Conservation (phyloP, 2,888 invertebrate species). For the Chrysolina oricalcia region DNA sequence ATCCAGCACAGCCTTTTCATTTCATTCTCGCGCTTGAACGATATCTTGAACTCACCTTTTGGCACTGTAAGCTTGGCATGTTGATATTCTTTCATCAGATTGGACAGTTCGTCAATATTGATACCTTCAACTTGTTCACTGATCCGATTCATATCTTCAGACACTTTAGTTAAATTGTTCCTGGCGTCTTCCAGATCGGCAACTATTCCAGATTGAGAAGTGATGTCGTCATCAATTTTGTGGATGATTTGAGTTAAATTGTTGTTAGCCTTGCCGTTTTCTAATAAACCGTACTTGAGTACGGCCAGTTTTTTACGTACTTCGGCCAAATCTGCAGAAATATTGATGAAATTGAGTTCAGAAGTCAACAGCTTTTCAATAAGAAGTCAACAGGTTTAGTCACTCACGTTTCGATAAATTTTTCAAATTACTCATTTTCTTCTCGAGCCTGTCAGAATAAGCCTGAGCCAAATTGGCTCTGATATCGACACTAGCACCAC, state of each 20-base stretch:
- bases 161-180: slow-evolving; percentile 55
- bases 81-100: slow-evolving; percentile 63
- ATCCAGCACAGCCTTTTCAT: too few relatives aligned
- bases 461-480: slow-evolving; percentile 42
- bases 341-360: background rate
- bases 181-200: slow-evolving; percentile 53
- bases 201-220: slow-evolving; percentile 51
- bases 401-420: slow-evolving; percentile 58
- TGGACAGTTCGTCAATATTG: slow-evolving; percentile 63
- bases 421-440: slow-evolving; percentile 66
- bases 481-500: slow-evolving; percentile 72
- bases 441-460: slow-evolving; percentile 75
- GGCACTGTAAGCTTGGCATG: slow-evolving; percentile 62
- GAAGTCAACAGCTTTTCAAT: background rate
- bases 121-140: slow-evolving; percentile 64
- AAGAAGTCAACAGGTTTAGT: background rate
- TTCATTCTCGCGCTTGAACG: too few relatives aligned
- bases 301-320: slow-evolving; percentile 69
- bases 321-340: slow-evolving; percentile 58
- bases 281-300: slow-evolving; percentile 72
- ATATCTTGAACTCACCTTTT: slow-evolving; percentile 56
- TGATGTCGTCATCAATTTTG: slow-evolving; percentile 56
- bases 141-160: slow-evolving; percentile 65
- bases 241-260: slow-evolving; percentile 59
- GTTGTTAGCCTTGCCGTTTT: slow-evolving; percentile 65